These are phyloP conservation scores for Hippocampus kuda DNA, from an alignment of 2,797 vertebrate genomes.

Conservation along the genomic window DNA sequence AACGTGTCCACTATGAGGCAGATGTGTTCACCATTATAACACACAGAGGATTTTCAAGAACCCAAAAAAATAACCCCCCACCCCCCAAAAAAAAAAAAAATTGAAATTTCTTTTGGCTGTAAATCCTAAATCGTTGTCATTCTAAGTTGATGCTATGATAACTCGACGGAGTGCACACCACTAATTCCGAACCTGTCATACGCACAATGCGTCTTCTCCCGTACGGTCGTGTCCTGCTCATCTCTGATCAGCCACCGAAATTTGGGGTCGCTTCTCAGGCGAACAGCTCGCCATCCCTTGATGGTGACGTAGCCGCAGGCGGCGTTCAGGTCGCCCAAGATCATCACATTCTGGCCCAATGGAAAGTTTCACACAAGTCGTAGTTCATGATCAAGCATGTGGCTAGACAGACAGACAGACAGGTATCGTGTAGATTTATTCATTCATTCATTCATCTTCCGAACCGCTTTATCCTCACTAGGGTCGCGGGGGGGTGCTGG, in stretches of 20 bases:
- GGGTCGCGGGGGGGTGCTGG: too few relatives aligned
- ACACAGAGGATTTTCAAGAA: too few relatives aligned
- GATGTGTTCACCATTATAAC: too few relatives aligned
- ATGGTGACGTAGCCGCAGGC: constrained; percentile 70
- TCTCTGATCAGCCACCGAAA: constrained; percentile 77
- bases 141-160: neutral
- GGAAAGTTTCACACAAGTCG: neutral
- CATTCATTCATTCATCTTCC: too few relatives aligned
- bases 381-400: neutral
- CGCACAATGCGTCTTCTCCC: constrained; percentile 69
- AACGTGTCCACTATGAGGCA: too few relatives aligned
- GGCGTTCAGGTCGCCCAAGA: constrained; percentile 77
- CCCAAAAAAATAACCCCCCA: too few relatives aligned
- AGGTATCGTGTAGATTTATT: constrained; percentile 5
- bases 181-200: constrained; percentile 69
- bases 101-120: too few relatives aligned
- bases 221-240: constrained; percentile 73
- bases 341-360: constrained; percentile 66
- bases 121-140: neutral
- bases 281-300: constrained; percentile 63
- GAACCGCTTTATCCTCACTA: too few relatives aligned
- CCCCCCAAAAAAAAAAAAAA: too few relatives aligned
- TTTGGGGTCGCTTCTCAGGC: constrained; percentile 59
- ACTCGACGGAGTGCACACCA: neutral
- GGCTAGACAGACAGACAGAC: neutral